Conservation (phyloP, 2,888 invertebrate species). For the Eupithecia tripunctaria region DNA sequence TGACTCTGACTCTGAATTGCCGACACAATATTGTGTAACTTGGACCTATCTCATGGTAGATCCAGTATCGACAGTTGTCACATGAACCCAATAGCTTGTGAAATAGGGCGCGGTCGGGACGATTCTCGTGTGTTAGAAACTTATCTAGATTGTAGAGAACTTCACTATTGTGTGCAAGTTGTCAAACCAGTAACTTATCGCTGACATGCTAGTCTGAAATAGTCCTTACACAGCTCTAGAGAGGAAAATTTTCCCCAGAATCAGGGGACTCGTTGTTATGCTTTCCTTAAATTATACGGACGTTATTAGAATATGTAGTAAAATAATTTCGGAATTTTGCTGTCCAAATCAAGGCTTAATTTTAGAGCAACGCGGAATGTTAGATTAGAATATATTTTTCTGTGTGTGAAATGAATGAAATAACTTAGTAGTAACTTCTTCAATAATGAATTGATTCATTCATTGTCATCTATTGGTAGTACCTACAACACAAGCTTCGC, state of each 20-base stretch:
- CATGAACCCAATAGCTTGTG: constrained; percentile 47
- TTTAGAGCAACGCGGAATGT: not conserved
- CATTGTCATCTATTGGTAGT: too few species aligned
- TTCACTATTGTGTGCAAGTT: constrained; percentile 1
- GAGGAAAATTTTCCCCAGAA: too few species aligned
- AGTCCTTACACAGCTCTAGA: not conserved
- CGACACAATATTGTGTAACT: not conserved
- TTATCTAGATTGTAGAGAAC: constrained; percentile 4
- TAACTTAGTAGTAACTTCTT: too few species aligned
- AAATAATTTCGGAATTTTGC: not conserved
- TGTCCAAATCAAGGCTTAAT: not conserved
- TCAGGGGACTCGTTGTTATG: too few species aligned
- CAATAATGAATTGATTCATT: too few species aligned
- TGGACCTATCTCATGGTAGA: not conserved
- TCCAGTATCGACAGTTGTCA: constrained; percentile 28
- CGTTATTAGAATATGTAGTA: too few species aligned
- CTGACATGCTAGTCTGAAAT: not conserved
- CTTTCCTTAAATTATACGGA: too few species aligned
- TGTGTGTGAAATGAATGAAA: too few species aligned
- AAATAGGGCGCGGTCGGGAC: constrained; percentile 36
- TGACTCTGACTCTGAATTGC: too few species aligned
- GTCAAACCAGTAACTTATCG: not conserved
- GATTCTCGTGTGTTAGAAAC: constrained; percentile 32
- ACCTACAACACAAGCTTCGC: too few species aligned
- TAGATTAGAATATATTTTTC: too few species aligned